Evolutionary conservation across 2,888 invertebrate genomes (phyloP).

Genomic region (Notodonta dromedarius): DNA sequence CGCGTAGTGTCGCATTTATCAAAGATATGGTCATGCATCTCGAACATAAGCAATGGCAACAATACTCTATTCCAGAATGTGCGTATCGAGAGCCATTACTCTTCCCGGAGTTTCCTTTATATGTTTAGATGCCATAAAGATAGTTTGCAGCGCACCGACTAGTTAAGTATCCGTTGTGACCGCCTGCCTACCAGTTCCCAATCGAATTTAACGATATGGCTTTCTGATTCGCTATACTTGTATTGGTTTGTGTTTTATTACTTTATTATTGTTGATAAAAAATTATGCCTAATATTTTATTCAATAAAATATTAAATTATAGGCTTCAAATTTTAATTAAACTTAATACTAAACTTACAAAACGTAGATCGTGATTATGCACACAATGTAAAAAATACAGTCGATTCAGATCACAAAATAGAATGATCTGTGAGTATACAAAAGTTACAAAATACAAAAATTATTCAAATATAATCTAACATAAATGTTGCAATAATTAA

Average conservation of each 20-base stretch:
- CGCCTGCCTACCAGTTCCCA: conserved; percentile 67
- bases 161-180: conserved; percentile 61
- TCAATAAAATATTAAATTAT: too few relatives aligned
- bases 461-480: not conserved
- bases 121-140: conserved; percentile 77
- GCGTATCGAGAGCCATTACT: conserved; percentile 76
- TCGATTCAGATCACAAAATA: too few relatives aligned
- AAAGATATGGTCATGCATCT: conserved; percentile 58
- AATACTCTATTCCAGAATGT: conserved; percentile 70
- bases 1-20: conserved; percentile 62
- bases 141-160: conserved; percentile 60
- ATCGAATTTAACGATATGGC: conserved; percentile 61
- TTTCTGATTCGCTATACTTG: conserved; percentile 39
- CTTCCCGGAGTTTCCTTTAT: conserved; percentile 74
- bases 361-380: too few relatives aligned
- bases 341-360: too few relatives aligned
- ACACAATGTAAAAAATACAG: too few relatives aligned
- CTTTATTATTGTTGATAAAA: conserved; percentile 12
- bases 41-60: conserved; percentile 63
- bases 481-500: not conserved
- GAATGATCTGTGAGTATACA: too few relatives aligned
- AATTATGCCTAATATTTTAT: too few relatives aligned
- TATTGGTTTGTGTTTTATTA: conserved; percentile 27
- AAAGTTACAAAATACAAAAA: too few relatives aligned
- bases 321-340: too few relatives aligned